Evolutionary conservation across 2,797 vertebrate genomes (phyloP), one percentile per base, ranked within the genome.

Genomic region (Poecilia gillii): DNA sequence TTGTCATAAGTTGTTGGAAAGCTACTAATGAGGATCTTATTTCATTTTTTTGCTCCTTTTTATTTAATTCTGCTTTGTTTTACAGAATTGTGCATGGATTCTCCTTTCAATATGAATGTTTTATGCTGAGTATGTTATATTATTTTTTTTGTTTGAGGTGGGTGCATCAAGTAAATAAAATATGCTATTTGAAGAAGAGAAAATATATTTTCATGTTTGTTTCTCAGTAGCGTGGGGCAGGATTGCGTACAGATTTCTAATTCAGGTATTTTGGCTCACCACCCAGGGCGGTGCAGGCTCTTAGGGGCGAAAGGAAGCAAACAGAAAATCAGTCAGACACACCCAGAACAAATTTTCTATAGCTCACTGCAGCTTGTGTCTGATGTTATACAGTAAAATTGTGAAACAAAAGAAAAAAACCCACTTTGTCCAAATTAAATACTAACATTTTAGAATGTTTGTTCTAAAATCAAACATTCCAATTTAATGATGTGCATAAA

Each of bases 21-120:
- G 80, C 85, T 84, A 47, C 76, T 88, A 89, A 62, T 84, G 53
- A 88, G 80, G 81, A 71, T 85, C 87, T 73, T 33, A 33, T 72
- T 72, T 46, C 3, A 75, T 93, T 94, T 62, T 90, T 90, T 7
- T 6, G 3, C 14, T 90, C 82, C 88, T 70, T 87, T 88, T 84
- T 76, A 85, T 82, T 86, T 84, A 82, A 64, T 87, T 80, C 11
- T 74, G 76, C 88, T 93, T 94, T 84, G 81, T 94, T 95, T 94
- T 87, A 90, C 89, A 88, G 88, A 93, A 79, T 85, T 93, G 31
- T 87, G 93, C 94, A 95, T 95, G 92, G 85, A 90, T 64, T 91
- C 92, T 74, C 81, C 85, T 28, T 76, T 90, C 88, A 53, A 85
- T 82, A 94, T 90, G 76, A 85, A 86, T 89, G 53, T 90, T 90